Evolutionary conservation across 2,888 invertebrate species (phyloP).

Genomic region (Ophion slaviceki): DNA sequence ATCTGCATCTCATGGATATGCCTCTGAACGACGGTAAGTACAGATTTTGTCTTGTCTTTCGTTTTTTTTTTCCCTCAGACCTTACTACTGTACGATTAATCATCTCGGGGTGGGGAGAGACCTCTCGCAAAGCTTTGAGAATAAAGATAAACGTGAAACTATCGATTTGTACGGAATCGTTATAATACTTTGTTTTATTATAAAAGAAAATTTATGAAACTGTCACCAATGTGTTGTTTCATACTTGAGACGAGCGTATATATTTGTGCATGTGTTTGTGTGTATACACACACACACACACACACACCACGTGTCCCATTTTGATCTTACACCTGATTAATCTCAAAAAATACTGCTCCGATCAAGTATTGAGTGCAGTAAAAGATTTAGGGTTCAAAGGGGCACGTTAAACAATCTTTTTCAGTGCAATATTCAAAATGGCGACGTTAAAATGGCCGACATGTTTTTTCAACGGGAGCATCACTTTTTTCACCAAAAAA

Average conservation of each 20-base stretch:
- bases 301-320: too few species aligned
- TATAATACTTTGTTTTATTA: slow-evolving; percentile 21
- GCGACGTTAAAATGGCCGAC: too few species aligned
- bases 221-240: slow-evolving; percentile 56
- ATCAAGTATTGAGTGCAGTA: too few species aligned
- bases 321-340: too few species aligned
- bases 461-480: too few species aligned
- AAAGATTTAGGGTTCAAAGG: too few species aligned
- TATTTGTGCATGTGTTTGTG: not conserved
- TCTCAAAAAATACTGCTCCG: too few species aligned
- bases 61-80: not conserved
- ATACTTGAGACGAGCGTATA: slow-evolving; percentile 20
- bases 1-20: slow-evolving; percentile 96
- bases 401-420: too few species aligned
- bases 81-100: slow-evolving; percentile 48
- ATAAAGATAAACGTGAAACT: slow-evolving; percentile 21
- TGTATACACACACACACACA: too few species aligned
- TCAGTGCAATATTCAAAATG: too few species aligned
- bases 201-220: slow-evolving; percentile 72
- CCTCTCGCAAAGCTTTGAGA: not conserved
- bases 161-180: slow-evolving; percentile 11
- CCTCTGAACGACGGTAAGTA: slow-evolving; percentile 93
- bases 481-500: too few species aligned
- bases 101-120: slow-evolving; percentile 34
- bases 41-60: slow-evolving; percentile 44